A percentile compares a stretch with the other conserved stretches of the same genome.
These are phyloP conservation scores for Chloroceryle aenea DNA, from an alignment of 2,113 vertebrate genomes.

Conservation along the genomic window DNA sequence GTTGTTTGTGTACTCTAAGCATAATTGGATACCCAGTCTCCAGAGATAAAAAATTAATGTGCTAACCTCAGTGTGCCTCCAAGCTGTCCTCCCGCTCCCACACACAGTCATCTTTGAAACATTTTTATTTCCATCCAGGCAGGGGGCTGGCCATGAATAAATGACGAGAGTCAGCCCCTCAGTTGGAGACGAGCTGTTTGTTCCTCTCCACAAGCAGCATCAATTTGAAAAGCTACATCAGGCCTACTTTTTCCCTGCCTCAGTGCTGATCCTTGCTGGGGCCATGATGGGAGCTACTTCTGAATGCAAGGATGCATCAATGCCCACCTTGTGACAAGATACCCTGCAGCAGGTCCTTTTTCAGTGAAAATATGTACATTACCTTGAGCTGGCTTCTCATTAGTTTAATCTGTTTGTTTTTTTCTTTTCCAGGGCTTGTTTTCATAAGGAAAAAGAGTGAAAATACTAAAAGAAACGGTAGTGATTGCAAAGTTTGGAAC, in stretches of 20 bases:
- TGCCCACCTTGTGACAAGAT: neutral
- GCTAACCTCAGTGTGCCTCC: conserved; percentile 63
- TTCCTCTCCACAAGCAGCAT: conserved; percentile 65
- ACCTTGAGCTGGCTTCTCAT: conserved; percentile 4
- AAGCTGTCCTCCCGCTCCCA: conserved; percentile 63
- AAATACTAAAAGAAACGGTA: neutral
- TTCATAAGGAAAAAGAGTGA: neutral
- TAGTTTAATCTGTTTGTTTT: neutral
- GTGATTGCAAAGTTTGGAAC: neutral
- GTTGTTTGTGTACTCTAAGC: conserved; percentile 53
- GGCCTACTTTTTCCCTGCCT: conserved; percentile 38
- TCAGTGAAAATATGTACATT: conserved; percentile 27
- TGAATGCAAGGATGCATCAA: conserved; percentile 43
- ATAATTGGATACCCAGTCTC: conserved; percentile 66
- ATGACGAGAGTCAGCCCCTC: conserved; percentile 70
- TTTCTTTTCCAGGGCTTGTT: neutral
- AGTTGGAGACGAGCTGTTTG: conserved; percentile 64
- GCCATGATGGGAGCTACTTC: conserved; percentile 41
- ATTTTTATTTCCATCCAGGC: conserved; percentile 71
- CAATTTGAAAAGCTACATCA: conserved; percentile 65
- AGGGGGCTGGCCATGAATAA: conserved; percentile 71
- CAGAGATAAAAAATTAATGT: conserved; percentile 69
- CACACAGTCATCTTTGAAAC: conserved; percentile 62
- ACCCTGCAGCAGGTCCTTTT: conserved; percentile 28
- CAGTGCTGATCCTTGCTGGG: neutral